These are phyloP conservation scores for Bubo scandiacus DNA, from an alignment of 2,113 vertebrate genomes.

Conservation along the genomic window DNA sequence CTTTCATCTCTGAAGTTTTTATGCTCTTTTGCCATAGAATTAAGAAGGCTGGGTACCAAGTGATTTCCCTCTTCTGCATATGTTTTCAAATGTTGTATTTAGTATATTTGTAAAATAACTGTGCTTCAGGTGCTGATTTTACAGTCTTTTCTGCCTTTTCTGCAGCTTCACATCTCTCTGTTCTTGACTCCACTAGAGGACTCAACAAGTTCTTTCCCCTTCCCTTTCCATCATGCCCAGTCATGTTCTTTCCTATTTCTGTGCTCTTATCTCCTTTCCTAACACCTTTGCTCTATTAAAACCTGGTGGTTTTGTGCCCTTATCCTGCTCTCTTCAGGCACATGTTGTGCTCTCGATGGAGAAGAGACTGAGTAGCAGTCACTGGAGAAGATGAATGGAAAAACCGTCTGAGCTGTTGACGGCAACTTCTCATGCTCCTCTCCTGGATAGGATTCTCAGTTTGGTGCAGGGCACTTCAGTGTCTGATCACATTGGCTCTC, in stretches of 20 bases:
- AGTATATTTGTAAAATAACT: background rate
- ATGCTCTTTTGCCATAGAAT: background rate
- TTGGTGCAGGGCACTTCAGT: background rate
- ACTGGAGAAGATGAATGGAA: background rate
- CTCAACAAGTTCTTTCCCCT: background rate
- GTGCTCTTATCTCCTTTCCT: background rate
- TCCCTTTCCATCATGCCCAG: background rate
- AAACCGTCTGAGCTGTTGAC: background rate
- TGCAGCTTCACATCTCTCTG: background rate
- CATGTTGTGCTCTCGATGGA: background rate
- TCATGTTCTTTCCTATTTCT: background rate
- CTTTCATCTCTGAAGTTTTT: background rate
- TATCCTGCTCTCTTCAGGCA: background rate
- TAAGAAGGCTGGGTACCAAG: background rate
- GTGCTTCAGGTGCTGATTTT: background rate
- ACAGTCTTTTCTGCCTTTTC: background rate
- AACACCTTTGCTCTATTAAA: background rate
- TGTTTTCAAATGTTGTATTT: background rate
- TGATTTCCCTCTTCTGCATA: background rate
- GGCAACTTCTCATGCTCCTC: background rate
- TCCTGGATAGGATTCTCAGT: background rate
- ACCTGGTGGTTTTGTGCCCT: background rate
- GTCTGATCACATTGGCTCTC: background rate
- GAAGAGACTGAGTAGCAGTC: background rate
- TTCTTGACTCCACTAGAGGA: background rate